Evolutionary conservation across 2,797 vertebrate species (phyloP).

Genomic region (Brotula barbata): DNA sequence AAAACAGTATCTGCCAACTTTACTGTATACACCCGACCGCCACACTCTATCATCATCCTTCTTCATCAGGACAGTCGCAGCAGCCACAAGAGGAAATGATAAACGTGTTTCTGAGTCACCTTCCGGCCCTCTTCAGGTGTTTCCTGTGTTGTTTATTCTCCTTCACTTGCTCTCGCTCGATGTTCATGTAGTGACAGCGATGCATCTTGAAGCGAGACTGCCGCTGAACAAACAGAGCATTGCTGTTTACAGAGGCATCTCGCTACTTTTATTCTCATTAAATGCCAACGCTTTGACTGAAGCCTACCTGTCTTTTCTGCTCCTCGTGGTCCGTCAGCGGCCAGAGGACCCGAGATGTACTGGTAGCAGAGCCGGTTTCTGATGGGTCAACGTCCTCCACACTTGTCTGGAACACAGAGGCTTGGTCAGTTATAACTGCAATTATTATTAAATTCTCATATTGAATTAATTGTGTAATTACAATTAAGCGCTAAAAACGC

Average conservation of each 20-base stretch:
- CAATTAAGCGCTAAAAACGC: too few relatives aligned
- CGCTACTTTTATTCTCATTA: neutral
- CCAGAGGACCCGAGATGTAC: constrained; percentile 66
- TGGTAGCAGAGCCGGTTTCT: constrained; percentile 35
- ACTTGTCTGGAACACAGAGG: too few relatives aligned
- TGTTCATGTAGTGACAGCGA: constrained; percentile 85
- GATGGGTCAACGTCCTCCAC: too few relatives aligned
- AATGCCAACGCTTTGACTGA: constrained; percentile 26
- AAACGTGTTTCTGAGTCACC: constrained; percentile 66
- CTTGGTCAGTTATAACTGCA: too few relatives aligned
- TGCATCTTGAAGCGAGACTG: constrained; percentile 83
- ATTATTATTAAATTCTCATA: too few relatives aligned
- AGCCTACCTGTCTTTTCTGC: constrained; percentile 80
- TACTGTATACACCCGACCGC: too few relatives aligned
- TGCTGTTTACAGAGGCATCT: neutral
- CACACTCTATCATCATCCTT: neutral
- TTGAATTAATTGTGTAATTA: too few relatives aligned
- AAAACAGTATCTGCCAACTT: too few relatives aligned
- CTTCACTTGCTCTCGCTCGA: constrained; percentile 86
- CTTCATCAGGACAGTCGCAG: neutral
- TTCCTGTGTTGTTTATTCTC: constrained; percentile 81
- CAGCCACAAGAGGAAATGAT: constrained; percentile 14
- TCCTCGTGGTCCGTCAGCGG: constrained; percentile 81
- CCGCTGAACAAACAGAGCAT: constrained; percentile 69
- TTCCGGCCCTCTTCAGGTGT: constrained; percentile 79